Percentiles rank a stretch among this genome's conserved stretches.
phyloP scores from a whole-genome alignment of 2,113 vertebrate species.

The Pavo muticus region DNA sequence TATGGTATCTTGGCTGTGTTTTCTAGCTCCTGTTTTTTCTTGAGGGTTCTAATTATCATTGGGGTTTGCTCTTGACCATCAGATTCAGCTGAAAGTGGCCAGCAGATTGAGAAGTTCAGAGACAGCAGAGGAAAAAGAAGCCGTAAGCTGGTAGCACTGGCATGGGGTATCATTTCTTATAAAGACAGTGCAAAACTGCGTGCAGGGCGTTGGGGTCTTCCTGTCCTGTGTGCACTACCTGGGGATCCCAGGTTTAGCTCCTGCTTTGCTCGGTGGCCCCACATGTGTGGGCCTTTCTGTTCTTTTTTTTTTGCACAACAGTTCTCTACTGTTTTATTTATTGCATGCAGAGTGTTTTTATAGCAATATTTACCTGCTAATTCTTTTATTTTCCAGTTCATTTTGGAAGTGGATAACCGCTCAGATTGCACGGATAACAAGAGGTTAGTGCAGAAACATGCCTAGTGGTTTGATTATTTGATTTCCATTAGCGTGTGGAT shows the following conservation, averaged over 20 bases:
- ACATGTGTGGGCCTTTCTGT: too few relatives aligned
- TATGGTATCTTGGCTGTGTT: background rate
- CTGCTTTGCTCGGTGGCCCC: background rate
- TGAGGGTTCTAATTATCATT: fast-evolving
- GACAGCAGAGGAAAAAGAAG: background rate
- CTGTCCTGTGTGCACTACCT: background rate
- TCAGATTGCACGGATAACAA: conserved; percentile 73
- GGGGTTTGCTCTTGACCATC: background rate
- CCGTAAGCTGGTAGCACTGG: fast-evolving
- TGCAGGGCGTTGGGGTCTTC: background rate
- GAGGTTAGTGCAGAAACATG: conserved; percentile 74
- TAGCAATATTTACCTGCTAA: background rate
- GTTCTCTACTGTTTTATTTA: background rate
- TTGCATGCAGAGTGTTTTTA: fast-evolving
- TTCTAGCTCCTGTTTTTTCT: background rate
- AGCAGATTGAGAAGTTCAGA: background rate
- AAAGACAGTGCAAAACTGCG: fast-evolving
- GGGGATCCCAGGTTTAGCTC: fast-evolving
- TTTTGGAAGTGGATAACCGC: conserved; percentile 80
- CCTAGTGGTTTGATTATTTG: background rate
- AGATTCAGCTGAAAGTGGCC: background rate
- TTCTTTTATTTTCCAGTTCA: conserved; percentile 70
- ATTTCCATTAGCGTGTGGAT: background rate
- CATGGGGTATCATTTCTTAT: fast-evolving
- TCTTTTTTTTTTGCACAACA: fast-evolving